These are phyloP conservation scores for Epinephelus cyanopodus DNA, from an alignment of 2,113 vertebrate genomes.

Conservation along the genomic window DNA sequence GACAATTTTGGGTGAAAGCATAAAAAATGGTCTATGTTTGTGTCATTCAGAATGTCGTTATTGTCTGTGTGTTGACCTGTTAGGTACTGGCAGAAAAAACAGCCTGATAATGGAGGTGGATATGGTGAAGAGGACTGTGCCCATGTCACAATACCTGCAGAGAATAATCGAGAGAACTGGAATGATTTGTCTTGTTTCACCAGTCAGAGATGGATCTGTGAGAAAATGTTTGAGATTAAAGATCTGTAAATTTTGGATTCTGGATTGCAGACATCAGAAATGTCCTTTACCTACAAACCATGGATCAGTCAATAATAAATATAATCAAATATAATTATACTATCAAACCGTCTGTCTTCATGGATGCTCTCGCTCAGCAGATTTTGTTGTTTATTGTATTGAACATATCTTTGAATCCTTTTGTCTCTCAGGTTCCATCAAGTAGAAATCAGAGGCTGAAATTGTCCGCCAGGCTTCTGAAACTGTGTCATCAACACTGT, in stretches of 20 bases:
- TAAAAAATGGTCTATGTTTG: not conserved
- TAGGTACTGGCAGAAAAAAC: not conserved
- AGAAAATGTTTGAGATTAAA: not conserved
- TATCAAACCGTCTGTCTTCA: not conserved
- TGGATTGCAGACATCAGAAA: too few species aligned
- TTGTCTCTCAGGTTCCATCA: not conserved
- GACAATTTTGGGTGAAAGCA: too few species aligned
- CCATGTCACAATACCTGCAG: not conserved
- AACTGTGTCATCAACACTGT: rapidly evolving
- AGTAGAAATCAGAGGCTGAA: slow-evolving; percentile 17
- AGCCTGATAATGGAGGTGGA: slow-evolving; percentile 18
- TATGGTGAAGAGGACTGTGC: slow-evolving; percentile 16
- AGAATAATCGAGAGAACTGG: not conserved
- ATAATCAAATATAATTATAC: too few species aligned
- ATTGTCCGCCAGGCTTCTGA: slow-evolving; percentile 1
- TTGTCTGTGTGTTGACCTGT: not conserved
- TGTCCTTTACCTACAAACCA: not conserved
- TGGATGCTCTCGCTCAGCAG: not conserved
- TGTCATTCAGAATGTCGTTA: not conserved
- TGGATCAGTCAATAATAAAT: not conserved
- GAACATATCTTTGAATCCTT: too few species aligned
- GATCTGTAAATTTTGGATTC: not conserved
- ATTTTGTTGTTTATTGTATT: too few species aligned
- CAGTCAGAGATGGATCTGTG: slow-evolving; percentile 16
- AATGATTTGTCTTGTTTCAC: slow-evolving; percentile 1